Conservation (phyloP, 64 coral and sea anemone genomes). For the Stylophora pistillata region DNA sequence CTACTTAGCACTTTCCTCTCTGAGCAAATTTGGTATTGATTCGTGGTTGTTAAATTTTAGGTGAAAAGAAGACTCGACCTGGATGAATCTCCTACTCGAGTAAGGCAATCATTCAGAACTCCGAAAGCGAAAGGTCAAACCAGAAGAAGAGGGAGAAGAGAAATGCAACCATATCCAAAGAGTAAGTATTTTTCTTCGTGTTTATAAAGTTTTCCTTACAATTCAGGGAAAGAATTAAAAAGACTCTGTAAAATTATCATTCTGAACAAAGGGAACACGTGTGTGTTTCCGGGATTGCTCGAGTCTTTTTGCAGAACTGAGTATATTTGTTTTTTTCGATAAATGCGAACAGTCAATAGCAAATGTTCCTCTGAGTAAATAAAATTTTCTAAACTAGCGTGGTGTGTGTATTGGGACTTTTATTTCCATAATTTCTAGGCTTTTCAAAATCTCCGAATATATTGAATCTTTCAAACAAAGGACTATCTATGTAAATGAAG, state of each 20-base stretch:
- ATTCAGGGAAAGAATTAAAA: too few species aligned
- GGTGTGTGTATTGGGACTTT: neutral
- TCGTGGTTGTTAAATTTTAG: slow-evolving; percentile 24
- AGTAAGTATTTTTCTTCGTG: slow-evolving; percentile 9
- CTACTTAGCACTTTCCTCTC: too few species aligned
- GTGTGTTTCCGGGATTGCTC: neutral
- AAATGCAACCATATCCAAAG: slow-evolving; percentile 52
- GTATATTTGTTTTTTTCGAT: neutral
- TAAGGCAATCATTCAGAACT: slow-evolving; percentile 20
- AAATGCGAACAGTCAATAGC: neutral
- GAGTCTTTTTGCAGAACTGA: neutral
- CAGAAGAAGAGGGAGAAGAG: slow-evolving; percentile 21
- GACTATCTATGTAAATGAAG: slow-evolving; percentile 6
- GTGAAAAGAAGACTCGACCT: slow-evolving; percentile 63
- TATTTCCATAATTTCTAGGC: neutral
- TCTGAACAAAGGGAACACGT: neutral
- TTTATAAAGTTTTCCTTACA: neutral
- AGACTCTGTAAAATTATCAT: neutral
- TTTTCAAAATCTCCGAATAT: neutral
- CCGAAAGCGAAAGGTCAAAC: slow-evolving; percentile 32
- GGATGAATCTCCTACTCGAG: slow-evolving; percentile 46
- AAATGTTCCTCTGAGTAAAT: neutral
- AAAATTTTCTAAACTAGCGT: neutral
- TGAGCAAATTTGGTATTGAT: too few species aligned
- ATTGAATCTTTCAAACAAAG: neutral